Base-by-base conservation (phyloP, 2,888 invertebrate genomes). In the Andrena dorsata region DNA sequence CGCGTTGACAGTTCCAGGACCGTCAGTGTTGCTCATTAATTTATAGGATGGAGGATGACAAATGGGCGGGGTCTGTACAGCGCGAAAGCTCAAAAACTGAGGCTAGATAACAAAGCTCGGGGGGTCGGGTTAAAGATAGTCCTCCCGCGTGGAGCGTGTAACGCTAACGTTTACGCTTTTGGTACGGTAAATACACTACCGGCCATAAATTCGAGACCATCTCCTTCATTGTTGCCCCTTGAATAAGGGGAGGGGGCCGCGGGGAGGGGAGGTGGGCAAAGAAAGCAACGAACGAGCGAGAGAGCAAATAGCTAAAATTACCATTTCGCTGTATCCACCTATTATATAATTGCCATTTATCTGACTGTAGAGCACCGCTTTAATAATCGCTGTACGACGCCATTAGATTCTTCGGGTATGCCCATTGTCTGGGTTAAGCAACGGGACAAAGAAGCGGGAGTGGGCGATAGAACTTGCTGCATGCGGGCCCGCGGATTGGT, bases 361-460 rank as follows among this genome's bases (percentile, higher is more conserved):
- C 56, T 20, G 61, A n/a, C 70, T 60, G 26, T 5, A n/a, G 66
- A 71, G 53, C 66, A 35, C 47, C 23, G 61, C 13, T 72, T 80
- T 80, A 80, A 80, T 72, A 72, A 72, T 47, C 60, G 53, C 53
- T 80, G 71, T 72, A 80, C 20, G 61, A 41, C 47, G 51, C 72
- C 61, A 53, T 72, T 80, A 66, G 60, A 51, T 72, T 53, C 60
- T 60, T 71, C 66, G 65, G 53, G 26, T 4, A 4, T 51, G 51
- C 51, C 72, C 35, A 60, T 72, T 72, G 63, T 51, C 32, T 35
- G 16, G 49, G 51, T 16, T 61, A 71, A 49, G 51, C 72, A 20
- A 26, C 51, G 63, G n/a, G 32, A 53, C 63, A 56, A 56, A 47
- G 47, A 41, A n/a, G 20, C 56, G 28, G n/a, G 72, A 51, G 51